These are phyloP conservation scores for Sturnus vulgaris DNA, from an alignment of 2,113 vertebrate species.

Conservation along the genomic window DNA sequence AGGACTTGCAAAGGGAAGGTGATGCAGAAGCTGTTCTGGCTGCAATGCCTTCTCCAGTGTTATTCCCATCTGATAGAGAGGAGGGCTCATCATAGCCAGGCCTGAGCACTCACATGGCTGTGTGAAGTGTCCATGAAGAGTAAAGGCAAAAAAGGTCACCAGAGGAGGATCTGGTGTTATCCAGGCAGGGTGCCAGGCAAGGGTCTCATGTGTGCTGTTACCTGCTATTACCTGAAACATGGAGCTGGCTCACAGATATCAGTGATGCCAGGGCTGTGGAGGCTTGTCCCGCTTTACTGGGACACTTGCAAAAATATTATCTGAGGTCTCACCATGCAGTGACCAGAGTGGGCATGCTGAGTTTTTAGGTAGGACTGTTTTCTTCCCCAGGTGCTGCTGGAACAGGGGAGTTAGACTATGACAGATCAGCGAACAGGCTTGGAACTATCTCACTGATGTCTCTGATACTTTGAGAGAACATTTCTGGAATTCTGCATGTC, in stretches of 20 bases:
- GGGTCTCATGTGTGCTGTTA: fast-evolving
- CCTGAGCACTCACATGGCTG: fast-evolving
- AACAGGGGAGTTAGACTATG: background rate
- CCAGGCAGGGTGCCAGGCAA: background rate
- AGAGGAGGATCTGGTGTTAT: background rate
- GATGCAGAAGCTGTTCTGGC: background rate
- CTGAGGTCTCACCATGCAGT: background rate
- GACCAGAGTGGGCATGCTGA: background rate
- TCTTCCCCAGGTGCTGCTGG: background rate
- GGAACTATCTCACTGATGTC: background rate
- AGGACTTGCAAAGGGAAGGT: background rate
- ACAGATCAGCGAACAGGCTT: background rate
- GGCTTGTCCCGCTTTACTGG: background rate
- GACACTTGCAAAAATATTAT: background rate
- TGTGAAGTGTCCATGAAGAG: background rate
- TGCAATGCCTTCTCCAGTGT: background rate
- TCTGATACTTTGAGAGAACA: background rate
- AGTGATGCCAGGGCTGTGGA: background rate
- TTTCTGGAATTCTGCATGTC: background rate
- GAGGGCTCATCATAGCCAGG: background rate
- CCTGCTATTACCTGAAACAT: background rate
- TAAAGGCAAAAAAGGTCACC: background rate
- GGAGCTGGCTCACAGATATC: background rate
- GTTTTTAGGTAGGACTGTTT: background rate
- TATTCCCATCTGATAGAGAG: background rate